A percentile compares a stretch with the other conserved stretches of the same genome.
phyloP scores from a whole-genome alignment of 2,888 invertebrate species.

The Acleris cristana region DNA sequence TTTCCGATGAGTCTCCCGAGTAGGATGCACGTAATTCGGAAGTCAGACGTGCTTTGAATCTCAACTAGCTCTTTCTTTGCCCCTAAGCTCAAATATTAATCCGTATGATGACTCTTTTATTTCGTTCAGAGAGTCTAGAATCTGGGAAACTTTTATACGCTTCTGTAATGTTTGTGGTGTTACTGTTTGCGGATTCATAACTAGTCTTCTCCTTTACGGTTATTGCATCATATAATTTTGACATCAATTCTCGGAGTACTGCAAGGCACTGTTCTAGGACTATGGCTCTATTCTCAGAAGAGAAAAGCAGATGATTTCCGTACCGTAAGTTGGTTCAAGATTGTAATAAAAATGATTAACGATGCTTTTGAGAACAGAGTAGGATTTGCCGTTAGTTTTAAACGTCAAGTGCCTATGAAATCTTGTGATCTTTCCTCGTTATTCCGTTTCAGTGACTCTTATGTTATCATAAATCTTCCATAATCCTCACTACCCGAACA shows the following conservation, averaged over 20 bases:
- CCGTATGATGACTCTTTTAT: conserved; percentile 20
- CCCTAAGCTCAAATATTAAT: conserved; percentile 12
- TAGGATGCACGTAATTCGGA: conserved; percentile 27
- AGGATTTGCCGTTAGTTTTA: not conserved
- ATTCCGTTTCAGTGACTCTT: conserved; percentile 16
- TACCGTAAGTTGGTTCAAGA: not conserved
- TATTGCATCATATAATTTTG: too few species aligned
- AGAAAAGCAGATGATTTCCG: too few species aligned
- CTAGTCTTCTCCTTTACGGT: not conserved
- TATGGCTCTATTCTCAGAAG: too few species aligned
- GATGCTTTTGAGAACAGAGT: too few species aligned
- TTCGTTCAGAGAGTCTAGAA: conserved; percentile 4
- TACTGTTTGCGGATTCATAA: not conserved
- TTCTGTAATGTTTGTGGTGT: conserved; percentile 13
- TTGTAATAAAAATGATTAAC: not conserved
- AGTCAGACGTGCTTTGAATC: conserved; percentile 21
- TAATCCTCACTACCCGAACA: conserved; percentile 3
- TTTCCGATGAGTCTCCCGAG: conserved; percentile 22
- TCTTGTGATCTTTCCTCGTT: not conserved
- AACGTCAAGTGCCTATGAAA: not conserved
- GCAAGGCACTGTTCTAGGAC: too few species aligned
- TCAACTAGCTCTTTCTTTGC: conserved; percentile 19
- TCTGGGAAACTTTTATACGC: conserved; percentile 16
- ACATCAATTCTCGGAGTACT: too few species aligned
- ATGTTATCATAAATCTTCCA: conserved; percentile 29